These are phyloP conservation scores for Gobio gobio DNA, from an alignment of 2,113 vertebrate species.

Conservation along the genomic window DNA sequence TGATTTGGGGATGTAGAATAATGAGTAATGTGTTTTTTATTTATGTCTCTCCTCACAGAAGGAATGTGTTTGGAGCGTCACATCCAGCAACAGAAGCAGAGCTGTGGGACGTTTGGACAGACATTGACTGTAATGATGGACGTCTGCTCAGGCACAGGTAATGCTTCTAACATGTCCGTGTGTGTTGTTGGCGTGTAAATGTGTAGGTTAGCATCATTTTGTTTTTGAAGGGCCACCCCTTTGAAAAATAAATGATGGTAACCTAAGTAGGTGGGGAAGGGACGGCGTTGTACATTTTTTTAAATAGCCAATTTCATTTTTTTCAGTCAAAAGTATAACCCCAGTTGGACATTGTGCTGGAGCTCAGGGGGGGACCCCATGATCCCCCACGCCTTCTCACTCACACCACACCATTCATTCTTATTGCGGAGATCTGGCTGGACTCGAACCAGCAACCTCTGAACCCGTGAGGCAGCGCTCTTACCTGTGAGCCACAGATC, in stretches of 20 bases:
- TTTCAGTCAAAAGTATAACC: neutral
- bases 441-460: neutral
- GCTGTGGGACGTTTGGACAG: neutral
- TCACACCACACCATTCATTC: too few relatives aligned
- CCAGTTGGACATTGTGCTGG: neutral
- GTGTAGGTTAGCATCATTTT: neutral
- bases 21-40: neutral
- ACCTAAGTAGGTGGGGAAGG: neutral
- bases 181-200: neutral
- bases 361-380: neutral
- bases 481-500: neutral
- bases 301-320: neutral
- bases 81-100: neutral
- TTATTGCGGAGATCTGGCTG: too few relatives aligned
- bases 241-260: neutral
- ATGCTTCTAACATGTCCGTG: neutral
- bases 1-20: too few relatives aligned
- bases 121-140: neutral
- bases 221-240: neutral
- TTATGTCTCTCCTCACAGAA: neutral
- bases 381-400: neutral
- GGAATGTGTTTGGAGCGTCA: neutral
- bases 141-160: neutral
- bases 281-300: rapidly evolving
- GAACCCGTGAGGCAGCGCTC: neutral